These are phyloP conservation scores for Etheostoma perlongum DNA, from an alignment of 2,797 vertebrate genomes.

Conservation along the genomic window DNA sequence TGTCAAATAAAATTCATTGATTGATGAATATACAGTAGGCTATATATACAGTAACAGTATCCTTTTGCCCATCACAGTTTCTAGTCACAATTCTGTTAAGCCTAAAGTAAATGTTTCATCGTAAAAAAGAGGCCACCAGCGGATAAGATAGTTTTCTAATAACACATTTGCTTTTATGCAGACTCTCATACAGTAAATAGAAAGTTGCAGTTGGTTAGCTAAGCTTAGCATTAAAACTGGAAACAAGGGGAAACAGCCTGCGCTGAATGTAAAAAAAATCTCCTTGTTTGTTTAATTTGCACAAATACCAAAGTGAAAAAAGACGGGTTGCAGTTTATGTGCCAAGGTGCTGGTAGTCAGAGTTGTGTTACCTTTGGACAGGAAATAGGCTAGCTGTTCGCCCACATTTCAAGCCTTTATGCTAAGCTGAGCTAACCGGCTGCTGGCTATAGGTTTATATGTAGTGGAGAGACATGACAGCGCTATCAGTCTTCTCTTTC, in stretches of 20 bases:
- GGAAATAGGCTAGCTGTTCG: background rate
- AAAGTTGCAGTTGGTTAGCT: background rate
- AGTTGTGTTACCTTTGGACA: background rate
- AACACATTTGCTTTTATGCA: background rate
- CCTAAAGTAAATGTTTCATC: background rate
- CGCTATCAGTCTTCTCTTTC: background rate
- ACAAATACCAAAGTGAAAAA: no score
- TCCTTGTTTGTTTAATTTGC: background rate
- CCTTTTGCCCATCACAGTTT: background rate
- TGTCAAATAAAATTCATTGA: no score
- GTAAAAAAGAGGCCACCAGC: background rate
- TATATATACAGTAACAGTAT: background rate
- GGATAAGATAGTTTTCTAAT: background rate
- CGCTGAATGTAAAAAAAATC: background rate
- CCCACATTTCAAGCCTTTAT: background rate
- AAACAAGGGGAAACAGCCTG: background rate
- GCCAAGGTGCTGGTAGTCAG: background rate
- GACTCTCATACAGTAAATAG: no score
- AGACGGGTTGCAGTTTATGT: background rate
- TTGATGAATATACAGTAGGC: background rate
- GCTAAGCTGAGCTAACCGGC: background rate
- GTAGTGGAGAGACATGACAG: background rate
- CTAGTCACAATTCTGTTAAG: background rate
- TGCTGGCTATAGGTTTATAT: background rate
- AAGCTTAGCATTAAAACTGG: conserved; percentile 4